These are phyloP conservation scores for Thaumatotibia leucotreta DNA, from an alignment of 1,140 invertebrate genomes.

Conservation along the genomic window DNA sequence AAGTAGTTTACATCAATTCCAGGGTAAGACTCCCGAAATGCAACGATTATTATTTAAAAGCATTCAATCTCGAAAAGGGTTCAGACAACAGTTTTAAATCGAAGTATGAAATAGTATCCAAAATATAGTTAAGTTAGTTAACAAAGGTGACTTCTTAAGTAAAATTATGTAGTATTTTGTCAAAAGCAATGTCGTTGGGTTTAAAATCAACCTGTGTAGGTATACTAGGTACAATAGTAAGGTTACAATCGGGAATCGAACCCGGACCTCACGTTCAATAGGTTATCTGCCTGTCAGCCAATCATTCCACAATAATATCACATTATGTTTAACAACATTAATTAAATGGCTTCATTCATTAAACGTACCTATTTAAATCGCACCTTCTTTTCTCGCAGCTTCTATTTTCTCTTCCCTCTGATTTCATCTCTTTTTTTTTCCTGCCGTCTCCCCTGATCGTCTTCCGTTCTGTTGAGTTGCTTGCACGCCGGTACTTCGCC, in stretches of 20 bases:
- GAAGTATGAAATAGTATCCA: no score
- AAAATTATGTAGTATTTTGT: background rate
- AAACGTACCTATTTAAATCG: background rate
- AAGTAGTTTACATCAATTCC: no score
- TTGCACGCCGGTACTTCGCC: background rate
- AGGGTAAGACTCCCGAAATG: no score
- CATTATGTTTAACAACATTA: background rate
- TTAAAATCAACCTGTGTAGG: background rate
- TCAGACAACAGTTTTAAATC: no score
- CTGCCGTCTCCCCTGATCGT: background rate
- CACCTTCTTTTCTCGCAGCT: no score
- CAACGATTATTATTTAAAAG: no score
- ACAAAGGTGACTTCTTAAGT: no score
- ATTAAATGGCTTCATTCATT: background rate
- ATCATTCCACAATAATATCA: background rate
- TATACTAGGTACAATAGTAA: background rate
- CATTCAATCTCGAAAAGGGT: no score
- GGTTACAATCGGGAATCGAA: background rate
- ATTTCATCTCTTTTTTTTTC: background rate
- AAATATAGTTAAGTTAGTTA: no score
- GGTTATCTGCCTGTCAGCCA: background rate
- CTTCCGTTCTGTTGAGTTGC: background rate
- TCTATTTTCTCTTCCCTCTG: no score
- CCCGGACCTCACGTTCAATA: background rate
- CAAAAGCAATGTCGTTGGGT: background rate